phyloP scores from a whole-genome alignment of 2,113 vertebrate genomes.

The Saimiri boliviensis region DNA sequence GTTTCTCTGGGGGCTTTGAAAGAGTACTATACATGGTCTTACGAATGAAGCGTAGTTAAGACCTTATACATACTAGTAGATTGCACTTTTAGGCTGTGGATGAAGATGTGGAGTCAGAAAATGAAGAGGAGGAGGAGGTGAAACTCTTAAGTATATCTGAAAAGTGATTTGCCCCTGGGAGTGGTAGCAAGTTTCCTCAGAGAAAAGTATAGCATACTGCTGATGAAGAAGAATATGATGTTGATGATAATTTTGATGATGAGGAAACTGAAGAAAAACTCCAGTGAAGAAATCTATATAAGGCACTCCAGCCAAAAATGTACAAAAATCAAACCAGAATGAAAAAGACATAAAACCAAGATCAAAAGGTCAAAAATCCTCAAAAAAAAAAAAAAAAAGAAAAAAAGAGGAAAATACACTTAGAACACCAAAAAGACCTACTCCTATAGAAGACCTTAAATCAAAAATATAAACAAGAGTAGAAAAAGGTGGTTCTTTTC shows the following conservation, averaged over 20 bases:
- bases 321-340: not conserved
- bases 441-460: not conserved
- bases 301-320: not conserved
- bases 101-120: not conserved
- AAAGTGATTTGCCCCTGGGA: not conserved
- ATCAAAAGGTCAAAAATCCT: not conserved
- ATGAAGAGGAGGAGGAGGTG: not conserved
- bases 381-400: not conserved
- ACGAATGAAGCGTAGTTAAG: not conserved
- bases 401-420: not conserved
- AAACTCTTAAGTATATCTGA: not conserved
- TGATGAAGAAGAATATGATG: not conserved
- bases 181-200: not conserved
- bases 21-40: not conserved
- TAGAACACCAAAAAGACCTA: not conserved
- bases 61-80: not conserved
- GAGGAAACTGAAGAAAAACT: not conserved
- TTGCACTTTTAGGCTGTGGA: not conserved
- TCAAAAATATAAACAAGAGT: not conserved
- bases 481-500: not conserved
- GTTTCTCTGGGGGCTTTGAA: not conserved
- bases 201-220: not conserved
- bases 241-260: not conserved
- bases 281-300: not conserved
- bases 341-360: not conserved